A percentile compares a stretch with the other conserved stretches of the same genome.
Evolutionary conservation across 2,888 invertebrate species (phyloP).

Genomic region (Liopterus haemorrhoidalis): DNA sequence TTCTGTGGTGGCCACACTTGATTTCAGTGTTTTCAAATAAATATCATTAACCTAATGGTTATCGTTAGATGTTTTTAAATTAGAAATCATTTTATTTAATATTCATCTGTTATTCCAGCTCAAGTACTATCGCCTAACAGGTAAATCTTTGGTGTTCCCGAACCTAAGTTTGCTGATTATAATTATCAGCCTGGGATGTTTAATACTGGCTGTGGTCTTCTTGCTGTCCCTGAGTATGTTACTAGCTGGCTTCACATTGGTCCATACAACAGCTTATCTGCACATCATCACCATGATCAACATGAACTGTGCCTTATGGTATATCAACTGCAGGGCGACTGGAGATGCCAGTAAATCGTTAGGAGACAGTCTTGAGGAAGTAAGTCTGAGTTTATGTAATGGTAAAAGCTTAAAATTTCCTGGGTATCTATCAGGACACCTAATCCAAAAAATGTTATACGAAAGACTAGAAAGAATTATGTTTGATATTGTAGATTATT

Average conservation of each 20-base stretch:
- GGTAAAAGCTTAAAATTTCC: too few relatives aligned
- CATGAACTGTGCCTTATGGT: conserved; percentile 68
- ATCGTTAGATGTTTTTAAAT: neutral
- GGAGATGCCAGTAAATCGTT: conserved; percentile 51
- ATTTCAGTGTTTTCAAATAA: too few relatives aligned
- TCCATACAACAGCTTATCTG: conserved; percentile 58
- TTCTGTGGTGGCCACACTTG: too few relatives aligned
- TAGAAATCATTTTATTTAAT: neutral
- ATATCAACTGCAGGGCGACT: conserved; percentile 62
- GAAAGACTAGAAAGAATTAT: too few relatives aligned
- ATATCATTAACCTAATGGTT: too few relatives aligned
- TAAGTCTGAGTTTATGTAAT: too few relatives aligned
- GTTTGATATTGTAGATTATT: too few relatives aligned
- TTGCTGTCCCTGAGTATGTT: conserved; percentile 55
- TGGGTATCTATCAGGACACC: too few relatives aligned
- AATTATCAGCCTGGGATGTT: conserved; percentile 57
- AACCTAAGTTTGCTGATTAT: conserved; percentile 55
- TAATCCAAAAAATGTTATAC: too few relatives aligned
- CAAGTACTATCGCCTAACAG: conserved; percentile 53
- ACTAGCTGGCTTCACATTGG: conserved; percentile 58
- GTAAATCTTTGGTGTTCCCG: conserved; percentile 58
- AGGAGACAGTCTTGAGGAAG: conserved; percentile 42
- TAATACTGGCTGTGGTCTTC: conserved; percentile 56
- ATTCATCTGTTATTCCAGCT: conserved; percentile 41
- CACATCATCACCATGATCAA: conserved; percentile 67